These are phyloP conservation scores for Phrixothrix hirtus DNA, from an alignment of 2,888 invertebrate genomes.

Conservation along the genomic window DNA sequence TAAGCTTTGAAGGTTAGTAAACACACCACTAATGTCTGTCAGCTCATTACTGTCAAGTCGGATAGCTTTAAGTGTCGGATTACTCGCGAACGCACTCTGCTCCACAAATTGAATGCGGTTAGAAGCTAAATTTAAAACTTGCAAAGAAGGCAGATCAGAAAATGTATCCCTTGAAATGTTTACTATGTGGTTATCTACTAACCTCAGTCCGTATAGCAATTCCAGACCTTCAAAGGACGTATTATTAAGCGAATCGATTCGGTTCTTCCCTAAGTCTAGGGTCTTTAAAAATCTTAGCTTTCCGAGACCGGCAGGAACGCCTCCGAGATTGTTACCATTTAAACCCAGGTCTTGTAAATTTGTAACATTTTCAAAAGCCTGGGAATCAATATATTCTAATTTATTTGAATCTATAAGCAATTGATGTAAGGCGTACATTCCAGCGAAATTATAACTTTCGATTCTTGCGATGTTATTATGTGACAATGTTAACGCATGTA, in stretches of 20 bases:
- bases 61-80: slow-evolving; percentile 73
- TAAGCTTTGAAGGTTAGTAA: slow-evolving; percentile 72
- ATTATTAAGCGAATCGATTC: slow-evolving; percentile 71
- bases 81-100: slow-evolving; percentile 75
- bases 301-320: slow-evolving; percentile 71
- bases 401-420: slow-evolving; percentile 75
- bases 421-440: slow-evolving; percentile 73
- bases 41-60: slow-evolving; percentile 78
- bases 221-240: slow-evolving; percentile 74
- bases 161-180: slow-evolving; percentile 77
- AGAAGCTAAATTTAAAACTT: slow-evolving; percentile 78
- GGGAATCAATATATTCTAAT: slow-evolving; percentile 69
- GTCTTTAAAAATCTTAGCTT: slow-evolving; percentile 72
- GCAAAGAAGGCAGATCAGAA: slow-evolving; percentile 69
- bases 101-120: slow-evolving; percentile 79
- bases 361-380: slow-evolving; percentile 76
- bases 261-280: slow-evolving; percentile 81
- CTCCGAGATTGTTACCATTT: slow-evolving; percentile 72
- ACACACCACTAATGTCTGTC: slow-evolving; percentile 76
- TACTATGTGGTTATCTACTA: slow-evolving; percentile 79
- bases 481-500: slow-evolving; percentile 75
- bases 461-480: slow-evolving; percentile 72
- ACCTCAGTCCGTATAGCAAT: slow-evolving; percentile 73
- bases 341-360: slow-evolving; percentile 77
- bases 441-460: slow-evolving; percentile 71